These are phyloP conservation scores for Seriola aureovittata DNA, from an alignment of 2,113 vertebrate species.

Conservation along the genomic window DNA sequence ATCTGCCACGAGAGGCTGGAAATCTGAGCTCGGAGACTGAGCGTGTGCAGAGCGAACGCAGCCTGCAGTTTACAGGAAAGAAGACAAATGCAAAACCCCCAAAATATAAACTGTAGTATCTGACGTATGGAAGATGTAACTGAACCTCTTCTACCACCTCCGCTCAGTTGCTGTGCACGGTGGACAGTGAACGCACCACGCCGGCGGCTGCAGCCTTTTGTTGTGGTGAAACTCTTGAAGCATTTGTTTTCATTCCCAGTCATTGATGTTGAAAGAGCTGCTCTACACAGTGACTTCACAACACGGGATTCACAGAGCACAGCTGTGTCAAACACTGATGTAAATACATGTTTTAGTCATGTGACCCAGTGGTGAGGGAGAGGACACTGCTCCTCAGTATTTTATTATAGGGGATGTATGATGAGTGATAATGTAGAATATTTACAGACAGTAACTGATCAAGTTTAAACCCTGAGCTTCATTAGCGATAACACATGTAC, in stretches of 20 bases:
- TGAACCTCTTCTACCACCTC: background rate
- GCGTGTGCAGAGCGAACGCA: background rate
- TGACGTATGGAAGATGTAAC: background rate
- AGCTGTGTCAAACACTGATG: background rate
- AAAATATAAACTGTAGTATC: background rate
- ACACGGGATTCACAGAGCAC: background rate
- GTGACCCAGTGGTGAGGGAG: no score
- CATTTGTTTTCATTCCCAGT: conserved; percentile 6
- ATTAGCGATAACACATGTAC: conserved; percentile 1
- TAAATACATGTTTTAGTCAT: background rate
- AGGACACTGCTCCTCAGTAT: background rate
- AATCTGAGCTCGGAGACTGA: background rate
- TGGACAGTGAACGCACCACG: background rate
- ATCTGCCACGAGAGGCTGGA: background rate
- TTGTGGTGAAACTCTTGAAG: background rate
- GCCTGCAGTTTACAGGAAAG: background rate
- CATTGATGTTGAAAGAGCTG: background rate
- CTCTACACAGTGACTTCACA: background rate
- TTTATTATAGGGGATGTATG: background rate
- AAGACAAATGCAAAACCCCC: no score
- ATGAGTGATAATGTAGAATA: background rate
- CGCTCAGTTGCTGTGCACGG: background rate
- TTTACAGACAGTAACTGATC: background rate
- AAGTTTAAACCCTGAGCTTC: conserved; percentile 9
- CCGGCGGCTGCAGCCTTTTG: background rate